These are phyloP conservation scores for Hydriomena furcata DNA, from an alignment of 2,888 invertebrate species.

Conservation along the genomic window DNA sequence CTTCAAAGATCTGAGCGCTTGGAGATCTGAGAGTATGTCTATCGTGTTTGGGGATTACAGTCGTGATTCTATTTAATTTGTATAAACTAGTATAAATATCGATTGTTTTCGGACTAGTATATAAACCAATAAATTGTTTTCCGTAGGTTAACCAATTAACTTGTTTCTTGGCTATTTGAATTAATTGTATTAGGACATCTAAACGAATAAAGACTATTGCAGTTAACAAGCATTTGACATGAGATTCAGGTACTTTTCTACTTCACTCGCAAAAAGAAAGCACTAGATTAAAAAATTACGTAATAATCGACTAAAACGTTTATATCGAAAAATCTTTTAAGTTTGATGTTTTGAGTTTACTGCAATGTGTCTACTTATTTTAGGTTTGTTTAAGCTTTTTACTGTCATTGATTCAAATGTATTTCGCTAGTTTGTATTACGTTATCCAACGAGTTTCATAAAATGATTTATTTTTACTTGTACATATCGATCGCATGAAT, in stretches of 20 bases:
- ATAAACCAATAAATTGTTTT: no score
- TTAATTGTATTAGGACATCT: background rate
- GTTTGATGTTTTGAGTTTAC: background rate
- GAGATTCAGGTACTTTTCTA: conserved; percentile 1
- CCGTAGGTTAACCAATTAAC: no score
- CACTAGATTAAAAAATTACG: conserved; percentile 2
- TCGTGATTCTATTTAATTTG: no score
- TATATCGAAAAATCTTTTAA: background rate
- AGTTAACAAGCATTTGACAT: conserved; percentile 13
- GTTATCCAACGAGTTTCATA: background rate
- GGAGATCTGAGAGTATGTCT: no score
- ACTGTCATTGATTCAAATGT: conserved; percentile 1
- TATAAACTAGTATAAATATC: no score
- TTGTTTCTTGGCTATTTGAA: no score
- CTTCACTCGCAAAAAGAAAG: no score
- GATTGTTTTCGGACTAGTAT: no score
- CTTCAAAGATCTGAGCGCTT: no score
- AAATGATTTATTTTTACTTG: background rate
- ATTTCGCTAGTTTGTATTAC: conserved; percentile 9
- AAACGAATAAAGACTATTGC: conserved; percentile 2
- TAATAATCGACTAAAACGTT: conserved; percentile 41
- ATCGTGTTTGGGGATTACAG: no score
- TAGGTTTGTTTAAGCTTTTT: background rate
- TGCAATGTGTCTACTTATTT: conserved; percentile 1
- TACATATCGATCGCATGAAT: no score